These are phyloP conservation scores for Peribatodes rhomboidaria DNA, from an alignment of 2,888 invertebrate species.

Conservation along the genomic window DNA sequence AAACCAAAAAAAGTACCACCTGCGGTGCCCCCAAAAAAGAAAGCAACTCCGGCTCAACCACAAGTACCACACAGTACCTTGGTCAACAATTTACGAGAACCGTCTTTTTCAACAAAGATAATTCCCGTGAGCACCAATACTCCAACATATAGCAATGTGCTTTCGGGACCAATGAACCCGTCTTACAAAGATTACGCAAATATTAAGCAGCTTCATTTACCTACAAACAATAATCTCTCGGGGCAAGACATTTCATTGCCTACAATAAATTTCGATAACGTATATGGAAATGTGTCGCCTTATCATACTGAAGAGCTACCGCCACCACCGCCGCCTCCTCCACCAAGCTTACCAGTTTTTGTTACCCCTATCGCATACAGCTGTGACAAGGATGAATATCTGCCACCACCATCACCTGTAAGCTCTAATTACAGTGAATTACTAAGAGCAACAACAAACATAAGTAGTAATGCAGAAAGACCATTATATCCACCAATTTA, in stretches of 20 bases:
- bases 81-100: constrained; percentile 89
- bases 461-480: constrained; percentile 78
- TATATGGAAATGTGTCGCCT: constrained; percentile 87
- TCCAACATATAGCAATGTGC: constrained; percentile 63
- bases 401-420: constrained; percentile 95
- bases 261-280: constrained; percentile 68
- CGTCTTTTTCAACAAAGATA: constrained; percentile 89
- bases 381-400: constrained; percentile 87
- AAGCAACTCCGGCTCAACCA: constrained; percentile 74
- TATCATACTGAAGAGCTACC: constrained; percentile 84
- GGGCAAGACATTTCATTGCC: constrained; percentile 56
- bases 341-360: constrained; percentile 69
- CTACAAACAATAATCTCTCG: constrained; percentile 55
- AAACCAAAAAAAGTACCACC: constrained; percentile 89
- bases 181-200: constrained; percentile 73
- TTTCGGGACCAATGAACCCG: constrained; percentile 51
- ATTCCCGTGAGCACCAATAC: constrained; percentile 67
- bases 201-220: constrained; percentile 61
- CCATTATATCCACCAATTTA: constrained; percentile 91
- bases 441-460: constrained; percentile 91
- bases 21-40: constrained; percentile 93
- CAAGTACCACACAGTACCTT: constrained; percentile 93
- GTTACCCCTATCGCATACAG: constrained; percentile 75
- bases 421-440: constrained; percentile 96
- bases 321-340: constrained; percentile 86